Evolutionary conservation across 2,797 vertebrate genomes (phyloP).

Genomic region (Silurus aristotelis): DNA sequence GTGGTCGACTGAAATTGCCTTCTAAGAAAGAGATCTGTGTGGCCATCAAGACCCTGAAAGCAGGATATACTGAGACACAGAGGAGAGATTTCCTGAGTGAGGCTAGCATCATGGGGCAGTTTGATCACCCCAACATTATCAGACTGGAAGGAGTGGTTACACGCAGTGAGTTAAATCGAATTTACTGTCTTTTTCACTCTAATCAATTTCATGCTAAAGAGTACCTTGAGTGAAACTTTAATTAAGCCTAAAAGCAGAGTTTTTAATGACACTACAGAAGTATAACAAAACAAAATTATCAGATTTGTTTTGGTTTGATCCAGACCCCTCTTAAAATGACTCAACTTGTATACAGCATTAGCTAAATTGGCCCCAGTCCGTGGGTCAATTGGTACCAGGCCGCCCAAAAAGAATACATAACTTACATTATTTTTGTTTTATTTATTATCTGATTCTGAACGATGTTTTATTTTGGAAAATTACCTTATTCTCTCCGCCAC

Average conservation of each 20-base stretch:
- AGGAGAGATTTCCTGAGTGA: conserved; percentile 94
- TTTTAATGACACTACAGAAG: not conserved
- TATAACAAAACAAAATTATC: not conserved
- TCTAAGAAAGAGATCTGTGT: conserved; percentile 97
- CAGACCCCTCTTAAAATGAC: not conserved
- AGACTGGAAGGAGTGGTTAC: conserved; percentile 93
- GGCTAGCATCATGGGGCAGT: conserved; percentile 98
- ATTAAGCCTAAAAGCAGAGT: not conserved
- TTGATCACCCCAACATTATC: conserved; percentile 98
- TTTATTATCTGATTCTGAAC: too few species aligned
- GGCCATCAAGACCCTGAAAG: conserved; percentile 97
- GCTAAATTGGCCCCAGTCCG: not conserved
- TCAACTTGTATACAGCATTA: not conserved
- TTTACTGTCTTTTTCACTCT: not conserved
- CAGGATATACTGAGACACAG: conserved; percentile 95
- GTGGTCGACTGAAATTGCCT: conserved; percentile 90
- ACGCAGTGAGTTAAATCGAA: conserved; percentile 82
- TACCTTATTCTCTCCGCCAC: too few species aligned
- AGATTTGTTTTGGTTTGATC: not conserved
- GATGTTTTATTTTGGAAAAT: too few species aligned
- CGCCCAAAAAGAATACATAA: too few species aligned
- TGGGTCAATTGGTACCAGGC: too few species aligned
- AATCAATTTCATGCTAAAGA: not conserved
- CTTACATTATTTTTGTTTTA: too few species aligned
- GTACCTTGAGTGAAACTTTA: not conserved